These are phyloP conservation scores for Cyanoramphus novaezelandiae DNA, from an alignment of 2,113 vertebrate genomes.

Conservation along the genomic window DNA sequence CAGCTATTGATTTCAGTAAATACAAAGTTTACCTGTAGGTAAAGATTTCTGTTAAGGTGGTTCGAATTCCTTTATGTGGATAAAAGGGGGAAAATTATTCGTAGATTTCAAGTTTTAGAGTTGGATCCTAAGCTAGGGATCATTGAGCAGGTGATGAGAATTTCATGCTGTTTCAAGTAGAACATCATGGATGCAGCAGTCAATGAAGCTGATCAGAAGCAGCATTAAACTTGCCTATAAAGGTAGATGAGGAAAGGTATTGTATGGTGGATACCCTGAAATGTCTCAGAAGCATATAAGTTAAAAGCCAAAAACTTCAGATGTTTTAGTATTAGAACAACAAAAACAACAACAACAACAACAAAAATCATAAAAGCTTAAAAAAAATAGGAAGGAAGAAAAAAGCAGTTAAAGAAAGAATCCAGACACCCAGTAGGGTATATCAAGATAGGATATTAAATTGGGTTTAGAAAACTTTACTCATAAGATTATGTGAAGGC, in stretches of 20 bases:
- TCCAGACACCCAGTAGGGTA: slow-evolving; percentile 19
- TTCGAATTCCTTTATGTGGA: not conserved
- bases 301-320: not conserved
- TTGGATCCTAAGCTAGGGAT: not conserved
- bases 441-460: slow-evolving; percentile 59
- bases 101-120: not conserved
- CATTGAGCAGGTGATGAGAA: not conserved
- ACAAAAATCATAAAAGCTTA: not conserved
- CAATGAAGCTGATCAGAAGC: slow-evolving; percentile 6
- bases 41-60: not conserved
- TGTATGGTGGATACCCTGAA: not conserved
- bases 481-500: slow-evolving; percentile 54
- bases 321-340: slow-evolving; percentile 2
- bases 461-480: slow-evolving; percentile 42
- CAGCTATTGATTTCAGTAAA: not conserved
- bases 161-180: slow-evolving; percentile 25
- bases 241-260: not conserved
- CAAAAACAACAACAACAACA: not conserved
- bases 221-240: not conserved
- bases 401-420: slow-evolving; percentile 41
- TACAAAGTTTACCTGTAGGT: not conserved
- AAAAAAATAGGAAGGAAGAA: slow-evolving; percentile 26
- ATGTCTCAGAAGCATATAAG: not conserved
- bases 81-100: not conserved
- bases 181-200: not conserved